Evolutionary conservation across 2,888 invertebrate species (phyloP).

Genomic region (Tuta absoluta): DNA sequence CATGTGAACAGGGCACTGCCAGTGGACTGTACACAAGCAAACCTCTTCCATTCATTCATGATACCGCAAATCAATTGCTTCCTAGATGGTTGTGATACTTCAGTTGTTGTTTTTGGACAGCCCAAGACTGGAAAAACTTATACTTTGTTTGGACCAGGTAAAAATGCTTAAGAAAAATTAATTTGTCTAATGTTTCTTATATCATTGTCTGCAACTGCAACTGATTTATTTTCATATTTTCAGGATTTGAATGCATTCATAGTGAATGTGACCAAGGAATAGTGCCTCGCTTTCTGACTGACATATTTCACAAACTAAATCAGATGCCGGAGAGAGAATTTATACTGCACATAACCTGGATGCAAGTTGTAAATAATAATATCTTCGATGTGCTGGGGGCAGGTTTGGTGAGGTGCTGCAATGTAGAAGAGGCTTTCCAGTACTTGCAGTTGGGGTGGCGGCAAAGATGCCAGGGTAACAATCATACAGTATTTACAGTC

Average conservation of each 20-base stretch:
- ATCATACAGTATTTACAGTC: constrained; percentile 86
- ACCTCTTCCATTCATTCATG: constrained; percentile 84
- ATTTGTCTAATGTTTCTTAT: background rate
- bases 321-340: constrained; percentile 84
- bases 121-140: constrained; percentile 86
- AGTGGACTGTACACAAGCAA: constrained; percentile 82
- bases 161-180: constrained; percentile 36
- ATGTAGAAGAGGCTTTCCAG: constrained; percentile 87
- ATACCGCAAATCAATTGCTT: constrained; percentile 85
- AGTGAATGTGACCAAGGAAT: constrained; percentile 87
- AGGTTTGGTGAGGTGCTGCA: constrained; percentile 79
- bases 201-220: background rate
- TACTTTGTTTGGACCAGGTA: constrained; percentile 86
- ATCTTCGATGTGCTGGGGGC: constrained; percentile 82
- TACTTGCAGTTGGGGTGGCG: constrained; percentile 86
- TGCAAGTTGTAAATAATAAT: constrained; percentile 86
- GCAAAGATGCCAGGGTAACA: constrained; percentile 77
- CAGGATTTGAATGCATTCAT: constrained; percentile 77
- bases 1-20: constrained; percentile 79
- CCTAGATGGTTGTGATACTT: constrained; percentile 88
- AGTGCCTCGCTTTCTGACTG: constrained; percentile 86
- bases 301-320: constrained; percentile 85
- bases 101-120: constrained; percentile 86
- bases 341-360: constrained; percentile 86
- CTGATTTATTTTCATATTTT: constrained; percentile 40